Evolutionary conservation across 2,888 invertebrate genomes (phyloP).

Genomic region (Tryphoninae sp.): DNA sequence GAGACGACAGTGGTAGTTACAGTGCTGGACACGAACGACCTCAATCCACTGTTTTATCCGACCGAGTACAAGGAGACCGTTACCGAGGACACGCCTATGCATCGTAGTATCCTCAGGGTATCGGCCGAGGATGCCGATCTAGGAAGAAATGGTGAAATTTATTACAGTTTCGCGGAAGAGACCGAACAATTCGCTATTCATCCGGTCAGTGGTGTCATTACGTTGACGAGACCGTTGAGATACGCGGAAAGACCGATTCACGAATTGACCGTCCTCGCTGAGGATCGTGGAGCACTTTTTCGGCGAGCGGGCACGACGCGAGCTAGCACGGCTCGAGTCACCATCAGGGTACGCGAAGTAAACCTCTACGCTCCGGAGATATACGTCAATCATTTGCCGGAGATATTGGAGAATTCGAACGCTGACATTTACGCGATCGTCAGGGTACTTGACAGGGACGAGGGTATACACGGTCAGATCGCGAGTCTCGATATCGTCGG

Average conservation of each 20-base stretch:
- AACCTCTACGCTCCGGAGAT: conserved; percentile 95
- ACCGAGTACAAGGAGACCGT: conserved; percentile 93
- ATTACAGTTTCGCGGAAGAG: conserved; percentile 93
- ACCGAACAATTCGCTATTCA: conserved; percentile 95
- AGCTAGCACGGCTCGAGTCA: conserved; percentile 90
- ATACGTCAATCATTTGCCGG: conserved; percentile 89
- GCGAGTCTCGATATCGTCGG: conserved; percentile 91
- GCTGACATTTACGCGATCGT: conserved; percentile 95
- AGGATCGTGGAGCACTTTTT: conserved; percentile 90
- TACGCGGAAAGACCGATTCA: conserved; percentile 88
- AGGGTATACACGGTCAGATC: conserved; percentile 92
- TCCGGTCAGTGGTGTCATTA: conserved; percentile 94
- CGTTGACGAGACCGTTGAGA: conserved; percentile 89
- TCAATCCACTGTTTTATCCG: conserved; percentile 96
- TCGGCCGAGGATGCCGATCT: conserved; percentile 97
- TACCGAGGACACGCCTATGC: conserved; percentile 93
- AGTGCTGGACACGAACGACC: conserved; percentile 93
- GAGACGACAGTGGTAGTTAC: conserved; percentile 88
- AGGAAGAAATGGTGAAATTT: conserved; percentile 97
- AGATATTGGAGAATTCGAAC: conserved; percentile 90
- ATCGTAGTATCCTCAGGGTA: conserved; percentile 90
- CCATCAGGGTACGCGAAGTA: conserved; percentile 88
- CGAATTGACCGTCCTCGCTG: conserved; percentile 90
- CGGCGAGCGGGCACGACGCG: conserved; percentile 82
- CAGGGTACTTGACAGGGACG: conserved; percentile 91